phyloP scores from a whole-genome alignment of 2,888 invertebrate genomes.

The Epinotia bilunana region DNA sequence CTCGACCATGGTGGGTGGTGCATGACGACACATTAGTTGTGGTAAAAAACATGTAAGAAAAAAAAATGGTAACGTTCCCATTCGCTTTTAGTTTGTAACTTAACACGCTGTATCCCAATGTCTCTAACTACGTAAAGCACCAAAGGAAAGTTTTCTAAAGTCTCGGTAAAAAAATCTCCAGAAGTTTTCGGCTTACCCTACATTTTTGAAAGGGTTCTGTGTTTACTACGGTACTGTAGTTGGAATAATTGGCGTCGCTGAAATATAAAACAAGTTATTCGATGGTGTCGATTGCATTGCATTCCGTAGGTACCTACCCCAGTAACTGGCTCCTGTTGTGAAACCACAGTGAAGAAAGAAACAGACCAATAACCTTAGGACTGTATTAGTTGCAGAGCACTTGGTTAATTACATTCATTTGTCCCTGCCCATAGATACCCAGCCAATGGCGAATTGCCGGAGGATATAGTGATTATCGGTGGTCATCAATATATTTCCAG shows the following conservation, averaged over 20 bases:
- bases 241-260: conserved; percentile 1
- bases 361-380: too few relatives aligned
- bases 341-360: too few relatives aligned
- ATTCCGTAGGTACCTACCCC: too few relatives aligned
- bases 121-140: conserved; percentile 16
- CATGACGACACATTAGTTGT: background rate
- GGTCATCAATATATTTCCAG: too few relatives aligned
- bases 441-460: too few relatives aligned
- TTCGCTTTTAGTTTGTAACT: conserved; percentile 2
- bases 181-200: conserved; percentile 35
- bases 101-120: conserved; percentile 13
- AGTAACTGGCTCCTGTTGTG: too few relatives aligned
- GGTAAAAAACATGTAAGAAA: background rate
- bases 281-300: too few relatives aligned
- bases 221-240: conserved; percentile 18
- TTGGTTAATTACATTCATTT: too few relatives aligned
- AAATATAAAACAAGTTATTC: background rate
- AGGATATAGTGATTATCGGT: too few relatives aligned
- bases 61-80: background rate
- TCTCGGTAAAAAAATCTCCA: conserved; percentile 30
- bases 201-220: conserved; percentile 37
- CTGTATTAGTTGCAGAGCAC: too few relatives aligned
- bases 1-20: too few relatives aligned
- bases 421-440: too few relatives aligned
- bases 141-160: conserved; percentile 26